These are phyloP conservation scores for Machimus atricapillus DNA, from an alignment of 2,888 invertebrate species.

Conservation along the genomic window DNA sequence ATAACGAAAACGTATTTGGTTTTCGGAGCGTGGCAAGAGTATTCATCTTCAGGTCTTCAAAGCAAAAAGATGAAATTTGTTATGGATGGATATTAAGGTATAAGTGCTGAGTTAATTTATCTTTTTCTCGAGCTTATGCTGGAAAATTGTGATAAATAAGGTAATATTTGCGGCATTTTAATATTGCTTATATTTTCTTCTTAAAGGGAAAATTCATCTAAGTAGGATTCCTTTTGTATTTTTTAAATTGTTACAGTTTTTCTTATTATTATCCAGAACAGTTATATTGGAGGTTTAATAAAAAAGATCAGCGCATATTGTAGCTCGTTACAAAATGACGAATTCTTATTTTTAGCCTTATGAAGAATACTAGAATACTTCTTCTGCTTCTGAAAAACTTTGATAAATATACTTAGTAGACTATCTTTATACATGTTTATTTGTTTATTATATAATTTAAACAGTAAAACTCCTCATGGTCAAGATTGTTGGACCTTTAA, in stretches of 20 bases:
- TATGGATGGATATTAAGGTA: background rate
- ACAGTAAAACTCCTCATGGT: background rate
- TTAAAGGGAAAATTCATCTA: background rate
- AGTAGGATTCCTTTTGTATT: too few species aligned
- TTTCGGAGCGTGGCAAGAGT: background rate
- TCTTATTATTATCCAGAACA: too few species aligned
- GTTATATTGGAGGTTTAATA: too few species aligned
- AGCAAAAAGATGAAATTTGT: background rate
- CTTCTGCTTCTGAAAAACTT: too few species aligned
- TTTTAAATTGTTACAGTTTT: too few species aligned
- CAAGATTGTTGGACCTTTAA: background rate
- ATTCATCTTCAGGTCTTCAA: background rate
- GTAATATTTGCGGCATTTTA: background rate
- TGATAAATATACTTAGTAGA: too few species aligned
- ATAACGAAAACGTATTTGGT: background rate
- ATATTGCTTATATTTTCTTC: background rate
- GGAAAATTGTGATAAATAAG: background rate
- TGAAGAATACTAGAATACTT: too few species aligned
- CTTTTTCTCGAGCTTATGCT: background rate
- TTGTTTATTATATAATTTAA: background rate
- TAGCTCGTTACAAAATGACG: too few species aligned
- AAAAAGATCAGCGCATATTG: too few species aligned
- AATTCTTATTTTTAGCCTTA: too few species aligned
- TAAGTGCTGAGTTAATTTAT: background rate
- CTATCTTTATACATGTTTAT: too few species aligned